Percentiles rank a stretch among this genome's conserved stretches.
These are phyloP conservation scores for pig (Sus scrofa) DNA, from an alignment of 2,113 vertebrate genomes.

Conservation along the genomic window DNA sequence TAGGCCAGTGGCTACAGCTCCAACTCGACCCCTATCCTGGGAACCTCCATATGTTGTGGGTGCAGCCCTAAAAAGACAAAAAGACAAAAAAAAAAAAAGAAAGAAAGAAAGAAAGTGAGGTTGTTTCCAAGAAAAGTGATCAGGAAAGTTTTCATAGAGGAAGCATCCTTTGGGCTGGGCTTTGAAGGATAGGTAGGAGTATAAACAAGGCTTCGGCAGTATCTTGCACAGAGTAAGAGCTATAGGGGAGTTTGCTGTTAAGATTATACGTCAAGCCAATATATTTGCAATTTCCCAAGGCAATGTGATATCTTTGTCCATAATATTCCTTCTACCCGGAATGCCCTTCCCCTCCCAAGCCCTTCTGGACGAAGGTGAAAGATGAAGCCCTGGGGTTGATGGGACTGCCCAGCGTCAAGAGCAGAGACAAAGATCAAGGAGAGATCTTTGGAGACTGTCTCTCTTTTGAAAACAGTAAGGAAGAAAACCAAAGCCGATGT, in stretches of 20 bases:
- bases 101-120: neutral
- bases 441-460: neutral
- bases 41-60: no score
- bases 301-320: neutral
- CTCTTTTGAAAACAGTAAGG: neutral
- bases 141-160: neutral
- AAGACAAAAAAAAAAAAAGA: neutral
- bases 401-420: neutral
- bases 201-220: neutral
- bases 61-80: no score
- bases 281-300: neutral
- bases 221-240: neutral
- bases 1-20: no score
- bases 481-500: neutral
- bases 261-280: neutral
- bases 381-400: neutral
- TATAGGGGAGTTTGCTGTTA: neutral
- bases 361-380: neutral
- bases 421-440: neutral
- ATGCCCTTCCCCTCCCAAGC: neutral
- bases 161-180: neutral
- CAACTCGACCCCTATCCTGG: no score
- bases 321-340: neutral
- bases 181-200: neutral
- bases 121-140: neutral